phyloP scores from a whole-genome alignment of 2,888 invertebrate species.

The Smittia sp. region DNA sequence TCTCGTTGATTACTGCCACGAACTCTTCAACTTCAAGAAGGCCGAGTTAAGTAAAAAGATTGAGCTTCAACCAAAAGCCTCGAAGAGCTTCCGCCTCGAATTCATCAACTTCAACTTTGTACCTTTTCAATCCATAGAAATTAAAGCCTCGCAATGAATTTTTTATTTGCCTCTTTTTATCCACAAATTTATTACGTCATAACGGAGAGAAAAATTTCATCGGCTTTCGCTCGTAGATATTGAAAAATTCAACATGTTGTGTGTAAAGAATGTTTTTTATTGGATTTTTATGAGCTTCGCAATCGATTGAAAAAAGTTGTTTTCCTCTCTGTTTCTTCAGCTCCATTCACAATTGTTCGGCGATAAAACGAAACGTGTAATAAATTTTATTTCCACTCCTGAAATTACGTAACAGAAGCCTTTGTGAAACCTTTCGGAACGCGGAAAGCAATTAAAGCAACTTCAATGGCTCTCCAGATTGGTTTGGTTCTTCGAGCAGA shows the following conservation, averaged over 20 bases:
- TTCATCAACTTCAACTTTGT: no score
- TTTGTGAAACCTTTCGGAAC: no score
- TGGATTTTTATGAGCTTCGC: constrained; percentile 2
- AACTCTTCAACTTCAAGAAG: no score
- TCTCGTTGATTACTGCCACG: no score
- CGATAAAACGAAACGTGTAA: constrained; percentile 1
- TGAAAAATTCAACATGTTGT: constrained; percentile 8
- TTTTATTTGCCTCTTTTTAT: background rate
- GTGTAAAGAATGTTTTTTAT: constrained; percentile 12
- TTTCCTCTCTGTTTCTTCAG: no score
- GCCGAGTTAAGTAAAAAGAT: no score
- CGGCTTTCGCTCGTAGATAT: background rate
- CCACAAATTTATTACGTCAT: constrained; percentile 2
- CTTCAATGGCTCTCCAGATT: background rate
- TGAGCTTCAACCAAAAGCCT: no score
- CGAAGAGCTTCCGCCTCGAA: no score
- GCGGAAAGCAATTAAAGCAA: background rate
- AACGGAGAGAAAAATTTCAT: constrained; percentile 3
- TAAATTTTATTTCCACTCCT: background rate
- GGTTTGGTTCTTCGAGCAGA: no score
- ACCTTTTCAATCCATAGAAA: background rate
- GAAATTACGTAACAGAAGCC: background rate
- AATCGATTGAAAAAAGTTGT: constrained; percentile 7
- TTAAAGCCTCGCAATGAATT: background rate
- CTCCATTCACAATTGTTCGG: background rate